These are phyloP conservation scores for Brachylomia viminalis DNA, from an alignment of 2,888 invertebrate species.

Conservation along the genomic window DNA sequence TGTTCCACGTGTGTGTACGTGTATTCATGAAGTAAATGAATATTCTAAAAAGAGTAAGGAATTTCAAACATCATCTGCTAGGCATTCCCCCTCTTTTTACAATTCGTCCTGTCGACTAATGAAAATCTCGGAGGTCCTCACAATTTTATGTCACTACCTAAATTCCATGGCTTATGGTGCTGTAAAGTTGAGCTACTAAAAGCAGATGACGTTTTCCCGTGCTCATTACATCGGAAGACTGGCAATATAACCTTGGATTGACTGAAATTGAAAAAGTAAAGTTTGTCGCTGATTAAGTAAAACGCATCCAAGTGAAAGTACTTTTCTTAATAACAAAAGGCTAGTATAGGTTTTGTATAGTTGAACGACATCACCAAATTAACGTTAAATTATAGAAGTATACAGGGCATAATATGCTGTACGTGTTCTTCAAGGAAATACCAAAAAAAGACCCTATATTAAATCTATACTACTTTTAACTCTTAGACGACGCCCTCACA, in stretches of 20 bases:
- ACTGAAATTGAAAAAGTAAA: conserved; percentile 44
- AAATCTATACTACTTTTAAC: too few species aligned
- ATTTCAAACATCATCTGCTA: neutral
- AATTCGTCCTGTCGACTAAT: conserved; percentile 53
- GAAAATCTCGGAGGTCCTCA: conserved; percentile 42
- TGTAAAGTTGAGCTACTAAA: conserved; percentile 54
- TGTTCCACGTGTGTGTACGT: neutral
- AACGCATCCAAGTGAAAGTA: neutral
- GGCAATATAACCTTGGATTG: neutral
- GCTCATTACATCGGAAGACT: conserved; percentile 32
- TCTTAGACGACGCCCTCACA: too few species aligned
- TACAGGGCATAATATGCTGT: too few species aligned
- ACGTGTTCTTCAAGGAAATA: too few species aligned
- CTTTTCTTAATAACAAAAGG: too few species aligned
- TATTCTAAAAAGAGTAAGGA: neutral
- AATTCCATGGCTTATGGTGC: conserved; percentile 55
- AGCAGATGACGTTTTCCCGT: conserved; percentile 41
- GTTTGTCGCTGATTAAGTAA: neutral
- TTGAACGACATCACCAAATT: too few species aligned
- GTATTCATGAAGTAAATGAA: neutral
- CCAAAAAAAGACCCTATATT: too few species aligned
- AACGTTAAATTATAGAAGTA: too few species aligned
- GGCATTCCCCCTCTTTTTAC: conserved; percentile 26
- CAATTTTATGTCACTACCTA: conserved; percentile 51
- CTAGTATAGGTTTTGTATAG: too few species aligned